phyloP scores from a whole-genome alignment of 1,140 invertebrate species.

The Bombus waltoni region DNA sequence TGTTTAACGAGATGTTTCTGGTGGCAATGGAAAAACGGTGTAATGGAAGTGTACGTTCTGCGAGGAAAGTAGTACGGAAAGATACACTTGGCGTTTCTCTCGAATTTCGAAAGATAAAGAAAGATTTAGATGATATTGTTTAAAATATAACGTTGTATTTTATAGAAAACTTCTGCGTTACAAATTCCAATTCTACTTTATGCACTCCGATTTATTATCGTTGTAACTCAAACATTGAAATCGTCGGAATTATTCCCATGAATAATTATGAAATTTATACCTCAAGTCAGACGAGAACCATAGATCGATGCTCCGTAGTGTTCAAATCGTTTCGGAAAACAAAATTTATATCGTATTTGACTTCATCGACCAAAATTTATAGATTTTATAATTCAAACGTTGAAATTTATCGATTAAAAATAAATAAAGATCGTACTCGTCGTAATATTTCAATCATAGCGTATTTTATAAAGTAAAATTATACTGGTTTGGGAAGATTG shows the following conservation, averaged over 20 bases:
- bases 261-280: too few relatives aligned
- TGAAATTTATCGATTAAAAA: too few relatives aligned
- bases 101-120: background rate
- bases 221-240: background rate
- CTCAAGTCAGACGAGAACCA: too few relatives aligned
- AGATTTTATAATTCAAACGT: too few relatives aligned
- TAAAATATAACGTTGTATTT: background rate
- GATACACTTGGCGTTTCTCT: background rate
- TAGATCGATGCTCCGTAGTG: too few relatives aligned
- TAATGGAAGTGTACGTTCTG: constrained; percentile 2
- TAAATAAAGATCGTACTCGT: too few relatives aligned
- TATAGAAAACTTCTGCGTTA: background rate
- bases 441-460: too few relatives aligned
- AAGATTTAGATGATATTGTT: background rate
- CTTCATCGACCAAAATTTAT: too few relatives aligned
- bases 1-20: constrained; percentile 15
- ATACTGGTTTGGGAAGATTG: too few relatives aligned
- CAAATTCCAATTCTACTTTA: background rate
- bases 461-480: too few relatives aligned
- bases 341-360: background rate
- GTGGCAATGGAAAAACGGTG: constrained; percentile 7
- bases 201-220: background rate
- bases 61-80: background rate
- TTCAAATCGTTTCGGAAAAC: background rate
- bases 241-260: too few relatives aligned